phyloP scores from a whole-genome alignment of 2,113 vertebrate genomes.

The Hemiprocne comata region DNA sequence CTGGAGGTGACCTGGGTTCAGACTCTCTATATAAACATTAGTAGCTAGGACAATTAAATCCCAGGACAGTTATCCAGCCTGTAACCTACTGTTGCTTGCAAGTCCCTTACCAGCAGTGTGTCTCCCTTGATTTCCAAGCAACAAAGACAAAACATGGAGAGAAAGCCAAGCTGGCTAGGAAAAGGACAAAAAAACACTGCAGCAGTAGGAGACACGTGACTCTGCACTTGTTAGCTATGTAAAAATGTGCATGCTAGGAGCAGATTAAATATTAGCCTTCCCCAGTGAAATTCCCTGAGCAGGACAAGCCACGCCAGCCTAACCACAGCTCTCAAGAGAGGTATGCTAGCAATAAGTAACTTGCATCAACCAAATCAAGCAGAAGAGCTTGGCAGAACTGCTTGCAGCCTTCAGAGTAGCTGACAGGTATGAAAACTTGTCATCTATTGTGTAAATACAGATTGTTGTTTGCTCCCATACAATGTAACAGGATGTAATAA shows the following conservation, averaged over 20 bases:
- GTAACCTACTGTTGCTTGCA: neutral
- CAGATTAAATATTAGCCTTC: neutral
- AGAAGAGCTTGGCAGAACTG: neutral
- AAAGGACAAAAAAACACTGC: neutral
- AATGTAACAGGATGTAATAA: neutral
- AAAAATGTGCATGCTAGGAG: neutral
- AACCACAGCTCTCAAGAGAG: neutral
- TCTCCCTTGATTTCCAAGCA: neutral
- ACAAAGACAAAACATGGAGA: neutral
- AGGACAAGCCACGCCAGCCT: neutral
- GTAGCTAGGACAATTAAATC: neutral
- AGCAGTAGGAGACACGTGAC: neutral
- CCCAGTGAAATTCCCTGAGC: neutral
- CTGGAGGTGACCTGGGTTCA: neutral
- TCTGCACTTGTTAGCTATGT: neutral
- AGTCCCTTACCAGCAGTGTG: neutral
- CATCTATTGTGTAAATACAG: neutral
- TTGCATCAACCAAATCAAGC: neutral
- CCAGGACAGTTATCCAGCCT: neutral
- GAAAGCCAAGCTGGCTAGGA: neutral
- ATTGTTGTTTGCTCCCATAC: neutral
- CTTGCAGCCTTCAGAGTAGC: neutral
- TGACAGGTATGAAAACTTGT: neutral
- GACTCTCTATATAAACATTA: neutral
- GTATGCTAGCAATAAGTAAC: neutral